A percentile compares a stretch with the other conserved stretches of the same genome.
phyloP scores from a whole-genome alignment of 2,113 vertebrate genomes.

The Gopherus flavomarginatus region DNA sequence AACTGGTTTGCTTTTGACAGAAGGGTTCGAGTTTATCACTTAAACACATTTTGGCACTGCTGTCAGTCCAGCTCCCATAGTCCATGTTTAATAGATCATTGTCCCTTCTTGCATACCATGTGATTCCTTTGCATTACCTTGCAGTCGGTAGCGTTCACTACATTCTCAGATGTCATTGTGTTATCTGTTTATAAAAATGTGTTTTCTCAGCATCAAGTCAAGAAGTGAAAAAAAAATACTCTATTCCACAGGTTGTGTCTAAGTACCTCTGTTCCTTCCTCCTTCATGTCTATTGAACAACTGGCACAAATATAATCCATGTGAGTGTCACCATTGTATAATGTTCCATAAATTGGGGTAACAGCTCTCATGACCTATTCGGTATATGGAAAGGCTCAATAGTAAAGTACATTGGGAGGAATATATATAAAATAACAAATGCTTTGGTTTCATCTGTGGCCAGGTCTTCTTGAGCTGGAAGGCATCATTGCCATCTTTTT shows the following conservation, averaged over 20 bases:
- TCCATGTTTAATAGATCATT: background rate
- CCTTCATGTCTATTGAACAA: constrained; percentile 18
- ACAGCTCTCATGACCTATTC: background rate
- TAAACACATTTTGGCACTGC: background rate
- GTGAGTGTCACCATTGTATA: background rate
- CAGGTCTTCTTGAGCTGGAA: constrained; percentile 36
- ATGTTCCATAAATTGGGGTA: constrained; percentile 13
- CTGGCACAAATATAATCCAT: constrained; percentile 12
- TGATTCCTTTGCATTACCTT: background rate
- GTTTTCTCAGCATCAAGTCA: constrained; percentile 1
- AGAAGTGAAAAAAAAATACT: background rate
- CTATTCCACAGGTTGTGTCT: background rate
- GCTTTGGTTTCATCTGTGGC: background rate
- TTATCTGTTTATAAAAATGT: background rate
- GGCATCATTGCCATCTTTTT: background rate
- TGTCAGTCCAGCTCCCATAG: background rate
- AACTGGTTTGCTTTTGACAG: constrained; percentile 32
- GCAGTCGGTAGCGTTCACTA: constrained; percentile 1
- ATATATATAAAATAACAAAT: constrained; percentile 14
- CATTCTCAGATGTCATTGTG: background rate
- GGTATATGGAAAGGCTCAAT: background rate
- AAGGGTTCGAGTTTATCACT: constrained; percentile 32
- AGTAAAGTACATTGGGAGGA: constrained; percentile 20
- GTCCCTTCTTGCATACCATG: background rate
- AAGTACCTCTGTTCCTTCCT: constrained; percentile 3